A percentile compares a stretch with the other conserved stretches of the same genome.
Conservation (phyloP, 2,797 vertebrate genomes). For the Pagetopsis macropterus region DNA sequence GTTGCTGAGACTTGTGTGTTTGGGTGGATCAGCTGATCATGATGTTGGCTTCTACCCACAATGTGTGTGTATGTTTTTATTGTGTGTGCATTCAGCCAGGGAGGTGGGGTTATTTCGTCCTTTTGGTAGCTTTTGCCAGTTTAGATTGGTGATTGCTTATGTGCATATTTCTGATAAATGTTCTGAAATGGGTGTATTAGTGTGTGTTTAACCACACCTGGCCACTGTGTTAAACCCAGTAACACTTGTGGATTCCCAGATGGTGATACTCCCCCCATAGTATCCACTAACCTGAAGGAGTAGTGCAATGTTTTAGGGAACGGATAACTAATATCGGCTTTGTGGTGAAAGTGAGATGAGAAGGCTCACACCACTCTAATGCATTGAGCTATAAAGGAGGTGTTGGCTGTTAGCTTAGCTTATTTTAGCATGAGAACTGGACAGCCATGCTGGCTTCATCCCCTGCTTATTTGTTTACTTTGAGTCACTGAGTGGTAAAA, state of each 20-base stretch:
- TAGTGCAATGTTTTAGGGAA: no score
- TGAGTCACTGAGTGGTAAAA: neutral
- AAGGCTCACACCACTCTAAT: neutral
- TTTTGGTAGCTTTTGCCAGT: neutral
- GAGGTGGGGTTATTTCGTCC: neutral
- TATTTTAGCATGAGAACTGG: no score
- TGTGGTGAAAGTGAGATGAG: neutral
- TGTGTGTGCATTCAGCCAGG: no score
- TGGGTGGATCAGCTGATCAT: neutral
- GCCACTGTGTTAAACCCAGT: neutral
- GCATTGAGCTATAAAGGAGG: neutral
- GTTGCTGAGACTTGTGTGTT: neutral
- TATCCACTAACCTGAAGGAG: no score
- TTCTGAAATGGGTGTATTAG: neutral
- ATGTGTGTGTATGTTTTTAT: neutral
- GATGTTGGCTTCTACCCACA: neutral
- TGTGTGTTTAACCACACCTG: conserved; percentile 1
- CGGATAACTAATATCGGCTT: neutral
- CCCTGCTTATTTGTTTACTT: neutral
- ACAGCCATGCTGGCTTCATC: neutral
- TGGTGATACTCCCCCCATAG: neutral
- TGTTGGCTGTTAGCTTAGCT: no score
- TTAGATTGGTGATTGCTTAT: neutral
- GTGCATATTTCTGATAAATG: neutral
- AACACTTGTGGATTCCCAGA: neutral